Evolutionary conservation across 2,113 vertebrate species (phyloP).

Genomic region (Chionomys nivalis): DNA sequence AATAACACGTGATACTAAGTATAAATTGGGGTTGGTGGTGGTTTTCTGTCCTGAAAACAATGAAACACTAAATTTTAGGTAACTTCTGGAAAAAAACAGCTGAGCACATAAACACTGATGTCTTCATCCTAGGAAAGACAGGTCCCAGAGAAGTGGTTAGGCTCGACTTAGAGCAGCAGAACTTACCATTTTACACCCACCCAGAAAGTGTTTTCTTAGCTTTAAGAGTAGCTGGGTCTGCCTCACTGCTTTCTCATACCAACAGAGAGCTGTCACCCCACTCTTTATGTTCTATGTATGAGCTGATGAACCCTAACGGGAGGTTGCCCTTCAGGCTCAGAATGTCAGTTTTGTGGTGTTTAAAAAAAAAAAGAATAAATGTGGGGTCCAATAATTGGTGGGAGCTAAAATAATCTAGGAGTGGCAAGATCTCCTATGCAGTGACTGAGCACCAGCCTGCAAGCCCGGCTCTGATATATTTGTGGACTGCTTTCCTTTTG

Average conservation of each 20-base stretch:
- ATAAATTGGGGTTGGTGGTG: neutral
- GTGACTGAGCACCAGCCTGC: neutral
- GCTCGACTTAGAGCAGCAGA: neutral
- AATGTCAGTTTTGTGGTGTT: conserved; percentile 7
- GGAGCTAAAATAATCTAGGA: conserved; percentile 4
- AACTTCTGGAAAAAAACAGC: neutral
- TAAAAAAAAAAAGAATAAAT: neutral
- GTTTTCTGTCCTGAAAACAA: conserved; percentile 22
- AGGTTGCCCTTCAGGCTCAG: neutral
- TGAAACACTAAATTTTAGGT: neutral
- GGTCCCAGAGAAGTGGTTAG: neutral
- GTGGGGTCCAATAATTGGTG: neutral
- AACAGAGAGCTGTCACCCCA: neutral
- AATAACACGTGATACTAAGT: no score
- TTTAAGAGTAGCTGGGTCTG: conserved; percentile 34
- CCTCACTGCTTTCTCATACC: conserved; percentile 4
- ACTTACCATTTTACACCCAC: neutral
- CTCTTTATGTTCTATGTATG: conserved; percentile 61
- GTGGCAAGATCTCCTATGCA: neutral
- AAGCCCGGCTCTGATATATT: conserved; percentile 5
- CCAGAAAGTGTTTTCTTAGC: neutral
- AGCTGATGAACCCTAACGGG: conserved; percentile 61
- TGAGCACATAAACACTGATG: neutral
- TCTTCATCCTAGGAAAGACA: conserved; percentile 7
- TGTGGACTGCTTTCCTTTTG: conserved; percentile 51